phyloP scores from a whole-genome alignment of 2,797 vertebrate genomes.

The Lacerta agilis region DNA sequence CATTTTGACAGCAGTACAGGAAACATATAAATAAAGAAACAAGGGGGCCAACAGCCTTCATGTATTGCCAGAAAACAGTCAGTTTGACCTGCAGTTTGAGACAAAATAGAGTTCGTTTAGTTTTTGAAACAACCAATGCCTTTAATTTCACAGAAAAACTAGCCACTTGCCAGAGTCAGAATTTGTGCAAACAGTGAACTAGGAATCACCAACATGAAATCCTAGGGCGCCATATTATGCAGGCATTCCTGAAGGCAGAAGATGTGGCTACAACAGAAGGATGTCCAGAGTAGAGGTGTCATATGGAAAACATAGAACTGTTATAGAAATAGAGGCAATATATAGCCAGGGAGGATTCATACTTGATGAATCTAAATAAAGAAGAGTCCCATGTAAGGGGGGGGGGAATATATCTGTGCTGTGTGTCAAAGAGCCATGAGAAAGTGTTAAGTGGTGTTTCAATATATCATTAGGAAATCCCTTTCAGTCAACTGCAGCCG shows the following conservation, averaged over 20 bases:
- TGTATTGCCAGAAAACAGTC: constrained; percentile 89
- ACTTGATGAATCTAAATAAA: not conserved
- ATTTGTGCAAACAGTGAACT: not conserved
- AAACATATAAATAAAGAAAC: constrained; percentile 85
- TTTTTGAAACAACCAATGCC: not conserved
- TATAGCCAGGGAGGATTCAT: not conserved
- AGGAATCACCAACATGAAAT: not conserved
- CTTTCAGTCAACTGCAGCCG: too few species aligned
- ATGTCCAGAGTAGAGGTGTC: not conserved
- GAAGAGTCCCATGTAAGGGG: not conserved
- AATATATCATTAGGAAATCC: too few species aligned
- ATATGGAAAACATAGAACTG: not conserved
- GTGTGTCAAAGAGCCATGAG: not conserved
- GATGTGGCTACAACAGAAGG: not conserved
- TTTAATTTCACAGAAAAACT: not conserved
- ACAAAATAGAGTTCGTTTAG: constrained; percentile 4
- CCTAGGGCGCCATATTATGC: not conserved
- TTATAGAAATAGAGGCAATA: not conserved
- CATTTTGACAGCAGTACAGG: constrained; percentile 90
- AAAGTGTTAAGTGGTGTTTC: not conserved
- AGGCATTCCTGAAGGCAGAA: too few species aligned
- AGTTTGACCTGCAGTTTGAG: constrained; percentile 86
- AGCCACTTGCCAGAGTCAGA: not conserved
- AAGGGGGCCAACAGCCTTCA: constrained; percentile 84
- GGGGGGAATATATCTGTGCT: not conserved